phyloP scores from a whole-genome alignment of 2,888 invertebrate species.

The Chaitophorus viminalis region DNA sequence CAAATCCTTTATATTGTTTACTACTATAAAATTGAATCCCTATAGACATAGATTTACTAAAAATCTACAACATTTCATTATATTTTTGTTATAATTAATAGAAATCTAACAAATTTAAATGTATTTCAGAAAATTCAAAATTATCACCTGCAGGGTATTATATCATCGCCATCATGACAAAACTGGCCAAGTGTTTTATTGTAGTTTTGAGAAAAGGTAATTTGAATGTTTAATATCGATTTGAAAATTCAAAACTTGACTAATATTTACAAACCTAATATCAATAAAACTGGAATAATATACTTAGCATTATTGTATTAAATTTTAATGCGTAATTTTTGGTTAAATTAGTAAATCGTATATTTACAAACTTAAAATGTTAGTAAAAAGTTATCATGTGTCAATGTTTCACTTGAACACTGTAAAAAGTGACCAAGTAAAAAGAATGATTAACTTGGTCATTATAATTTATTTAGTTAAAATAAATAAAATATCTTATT shows the following conservation, averaged over 20 bases:
- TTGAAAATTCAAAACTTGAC: conserved; percentile 15
- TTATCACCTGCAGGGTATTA: no score
- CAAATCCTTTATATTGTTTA: no score
- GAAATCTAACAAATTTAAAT: no score
- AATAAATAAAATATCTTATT: background rate
- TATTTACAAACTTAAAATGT: background rate
- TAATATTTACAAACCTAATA: background rate
- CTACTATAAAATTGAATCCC: no score
- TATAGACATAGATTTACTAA: no score
- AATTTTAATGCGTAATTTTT: background rate
- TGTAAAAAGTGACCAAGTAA: background rate
- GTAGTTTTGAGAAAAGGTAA: background rate
- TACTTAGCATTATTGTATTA: background rate
- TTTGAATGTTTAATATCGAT: conserved; percentile 14
- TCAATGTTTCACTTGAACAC: background rate
- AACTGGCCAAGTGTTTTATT: background rate
- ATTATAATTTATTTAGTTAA: background rate
- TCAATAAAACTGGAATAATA: background rate
- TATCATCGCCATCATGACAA: background rate
- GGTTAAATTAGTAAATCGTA: background rate
- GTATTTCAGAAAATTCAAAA: no score
- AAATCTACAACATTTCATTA: no score
- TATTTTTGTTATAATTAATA: no score
- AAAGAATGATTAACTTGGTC: conserved; percentile 8
- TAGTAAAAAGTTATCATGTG: background rate